A percentile compares a stretch with the other conserved stretches of the same genome.
Evolutionary conservation across 2,888 invertebrate species (phyloP).

Genomic region (Sinotaia quadrata): DNA sequence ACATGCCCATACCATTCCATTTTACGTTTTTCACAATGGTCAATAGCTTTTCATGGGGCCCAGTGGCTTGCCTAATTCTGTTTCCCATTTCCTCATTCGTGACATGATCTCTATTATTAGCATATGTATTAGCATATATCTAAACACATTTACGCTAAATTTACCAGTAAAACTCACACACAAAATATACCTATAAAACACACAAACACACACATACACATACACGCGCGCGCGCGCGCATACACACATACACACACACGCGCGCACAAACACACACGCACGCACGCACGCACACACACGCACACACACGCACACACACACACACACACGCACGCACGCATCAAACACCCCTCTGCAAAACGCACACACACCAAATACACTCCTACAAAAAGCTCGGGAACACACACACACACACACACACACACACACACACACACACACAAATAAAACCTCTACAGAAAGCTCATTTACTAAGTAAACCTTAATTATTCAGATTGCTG

Average conservation of each 20-base stretch:
- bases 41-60: no score
- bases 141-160: not conserved
- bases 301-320: constrained; percentile 5
- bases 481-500: constrained; percentile 51
- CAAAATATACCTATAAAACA: constrained; percentile 1
- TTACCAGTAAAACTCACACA: not conserved
- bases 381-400: not conserved
- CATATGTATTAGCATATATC: not conserved
- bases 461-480: no score
- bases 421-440: not conserved
- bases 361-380: not conserved
- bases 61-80: no score
- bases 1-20: no score
- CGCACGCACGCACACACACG: constrained; percentile 10
- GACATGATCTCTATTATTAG: constrained; percentile 8
- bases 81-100: no score
- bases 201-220: constrained; percentile 6
- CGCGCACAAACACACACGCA: not conserved
- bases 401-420: not conserved
- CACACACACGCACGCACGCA: not conserved
- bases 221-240: not conserved
- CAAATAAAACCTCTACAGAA: not conserved
- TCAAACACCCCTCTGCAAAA: not conserved
- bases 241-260: not conserved
- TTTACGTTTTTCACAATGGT: no score